Base-by-base conservation (phyloP, 2,113 vertebrate species). In the Nyctereutes procyonoides region DNA sequence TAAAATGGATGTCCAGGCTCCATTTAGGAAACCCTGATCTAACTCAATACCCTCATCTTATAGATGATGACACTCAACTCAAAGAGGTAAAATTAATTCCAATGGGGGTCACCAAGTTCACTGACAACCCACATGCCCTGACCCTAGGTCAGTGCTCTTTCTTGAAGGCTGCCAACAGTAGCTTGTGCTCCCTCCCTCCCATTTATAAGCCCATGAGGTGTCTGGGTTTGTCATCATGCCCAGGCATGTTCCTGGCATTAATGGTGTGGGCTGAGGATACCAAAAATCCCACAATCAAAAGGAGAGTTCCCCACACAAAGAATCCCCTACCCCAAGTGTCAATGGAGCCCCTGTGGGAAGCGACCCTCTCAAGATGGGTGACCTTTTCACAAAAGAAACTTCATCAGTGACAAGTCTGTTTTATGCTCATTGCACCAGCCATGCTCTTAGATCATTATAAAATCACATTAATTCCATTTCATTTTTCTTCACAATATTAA, bases 201-300 rank as follows among this genome's bases (percentile, higher is more conserved):
- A 88, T 81, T 48, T 95, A 28, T n/a, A 92, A 88, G 56, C 43
- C 86, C 62, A 26, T 22, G 51, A 48, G 1, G 12, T 43, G n/a
- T 55, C 90, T 67, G 55, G n/a, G 28, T 88, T 84, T 96, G 62
- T 97, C 88, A 73, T 51, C 74, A 69, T 7, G 38, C 48, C 89
- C 11, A 17, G 67, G 35, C 9, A 0, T 14, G 32, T 28, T 67
- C 9, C 80, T 80, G 55, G 63, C 73, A 93, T 28, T 65, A 63
- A 71, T 1, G 16, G 8, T 28, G 2, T 62, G 19, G 38, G 22
- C 69, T 32, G 86, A 24, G 9, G 69, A 86, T 53, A 38, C 55
- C 58, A 63, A 89, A 79, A 15, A 43, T 58, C 53, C 82, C 69
- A 1, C n/a, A 67, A 51, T 5, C 63, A 71, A 60, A 1, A 43